Percentiles rank a stretch among this genome's conserved stretches.
Evolutionary conservation across 2,113 vertebrate species (phyloP).

Genomic region (Onychorhynchus coronatus): DNA sequence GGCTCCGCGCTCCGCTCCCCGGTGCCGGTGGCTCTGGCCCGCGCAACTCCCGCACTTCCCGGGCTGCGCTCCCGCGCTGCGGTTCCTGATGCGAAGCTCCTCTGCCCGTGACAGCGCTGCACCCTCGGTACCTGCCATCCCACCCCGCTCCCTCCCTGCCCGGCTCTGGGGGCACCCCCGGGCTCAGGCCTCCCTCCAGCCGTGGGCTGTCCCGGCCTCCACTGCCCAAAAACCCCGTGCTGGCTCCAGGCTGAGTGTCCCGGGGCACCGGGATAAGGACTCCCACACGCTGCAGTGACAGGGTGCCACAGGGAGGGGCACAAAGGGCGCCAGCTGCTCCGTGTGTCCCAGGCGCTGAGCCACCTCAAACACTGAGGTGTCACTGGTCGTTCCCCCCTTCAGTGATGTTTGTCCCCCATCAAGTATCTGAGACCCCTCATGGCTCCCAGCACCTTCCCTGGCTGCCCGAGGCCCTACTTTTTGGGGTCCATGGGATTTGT

Average conservation of each 20-base stretch:
- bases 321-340: background rate
- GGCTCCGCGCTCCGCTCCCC: background rate
- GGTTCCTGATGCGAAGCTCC: too few species aligned
- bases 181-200: background rate
- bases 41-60: background rate
- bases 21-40: too few species aligned
- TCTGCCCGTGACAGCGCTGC: background rate
- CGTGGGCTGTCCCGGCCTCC: background rate
- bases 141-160: background rate
- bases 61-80: background rate
- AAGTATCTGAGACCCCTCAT: too few species aligned
- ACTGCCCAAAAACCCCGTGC: accelerated
- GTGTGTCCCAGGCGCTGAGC: accelerated
- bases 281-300: background rate
- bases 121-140: accelerated
- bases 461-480: accelerated
- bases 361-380: accelerated
- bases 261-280: accelerated
- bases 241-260: accelerated
- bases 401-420: background rate
- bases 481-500: accelerated
- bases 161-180: background rate
- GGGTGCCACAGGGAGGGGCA: background rate
- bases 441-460: background rate
- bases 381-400: accelerated